Evolutionary conservation across 2,113 vertebrate genomes (phyloP).

Genomic region (Lampris incognitus): DNA sequence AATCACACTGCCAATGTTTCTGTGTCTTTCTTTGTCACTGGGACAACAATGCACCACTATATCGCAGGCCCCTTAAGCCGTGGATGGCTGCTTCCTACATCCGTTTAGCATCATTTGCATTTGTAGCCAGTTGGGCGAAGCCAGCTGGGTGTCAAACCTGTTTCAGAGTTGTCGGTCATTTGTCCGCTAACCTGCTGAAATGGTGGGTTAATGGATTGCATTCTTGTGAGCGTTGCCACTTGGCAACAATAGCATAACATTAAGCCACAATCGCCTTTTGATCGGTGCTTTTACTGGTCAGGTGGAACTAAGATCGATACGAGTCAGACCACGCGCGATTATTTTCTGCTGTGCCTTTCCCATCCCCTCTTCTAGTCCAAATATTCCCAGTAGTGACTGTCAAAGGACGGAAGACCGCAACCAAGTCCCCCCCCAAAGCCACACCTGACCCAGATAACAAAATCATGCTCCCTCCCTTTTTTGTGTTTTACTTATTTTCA

Average conservation of each 20-base stretch:
- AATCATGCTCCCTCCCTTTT: slow-evolving; percentile 12
- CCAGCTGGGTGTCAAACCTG: background rate
- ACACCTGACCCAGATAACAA: slow-evolving; percentile 59
- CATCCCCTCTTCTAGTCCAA: slow-evolving; percentile 27
- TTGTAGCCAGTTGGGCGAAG: background rate
- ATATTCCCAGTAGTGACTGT: slow-evolving; percentile 40
- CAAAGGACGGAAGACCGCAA: slow-evolving; percentile 40
- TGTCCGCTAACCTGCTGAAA: slow-evolving; percentile 9
- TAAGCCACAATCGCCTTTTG: slow-evolving; percentile 23
- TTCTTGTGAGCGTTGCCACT: slow-evolving; percentile 24
- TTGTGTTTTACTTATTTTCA: slow-evolving; percentile 32
- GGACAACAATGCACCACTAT: slow-evolving; percentile 15
- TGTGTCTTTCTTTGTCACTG: slow-evolving; percentile 47
- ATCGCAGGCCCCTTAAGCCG: slow-evolving; percentile 7
- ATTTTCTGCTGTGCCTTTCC: background rate
- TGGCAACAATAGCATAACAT: slow-evolving; percentile 24
- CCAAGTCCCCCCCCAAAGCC: slow-evolving; percentile 47
- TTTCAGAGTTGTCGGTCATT: background rate
- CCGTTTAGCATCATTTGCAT: slow-evolving; percentile 14
- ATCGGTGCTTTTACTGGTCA: slow-evolving; percentile 40
- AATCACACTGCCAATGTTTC: slow-evolving; percentile 22
- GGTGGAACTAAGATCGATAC: slow-evolving; percentile 34
- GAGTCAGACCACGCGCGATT: background rate
- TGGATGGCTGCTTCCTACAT: slow-evolving; percentile 35
- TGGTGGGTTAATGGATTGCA: slow-evolving; percentile 4